A percentile compares a stretch with the other conserved stretches of the same genome.
Evolutionary conservation across 2,888 invertebrate species (phyloP).

Genomic region (Brachycybe producta): DNA sequence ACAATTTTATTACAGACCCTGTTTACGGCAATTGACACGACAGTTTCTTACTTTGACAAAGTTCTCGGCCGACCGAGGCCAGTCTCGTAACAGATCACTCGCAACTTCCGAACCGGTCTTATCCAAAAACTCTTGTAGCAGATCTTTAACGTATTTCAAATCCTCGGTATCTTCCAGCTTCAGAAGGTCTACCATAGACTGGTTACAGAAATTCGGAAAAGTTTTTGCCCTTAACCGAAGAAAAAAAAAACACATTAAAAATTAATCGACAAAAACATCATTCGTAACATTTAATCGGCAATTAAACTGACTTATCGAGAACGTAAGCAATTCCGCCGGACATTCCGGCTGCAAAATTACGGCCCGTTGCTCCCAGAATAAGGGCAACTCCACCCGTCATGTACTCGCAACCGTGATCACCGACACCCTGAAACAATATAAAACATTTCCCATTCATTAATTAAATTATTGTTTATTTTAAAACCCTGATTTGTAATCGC

Average conservation of each 20-base stretch:
- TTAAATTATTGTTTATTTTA: too few relatives aligned
- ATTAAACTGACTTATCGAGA: slow-evolving; percentile 50
- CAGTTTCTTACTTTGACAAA: slow-evolving; percentile 59
- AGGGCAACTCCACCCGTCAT: slow-evolving; percentile 93
- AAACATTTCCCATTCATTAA: neutral
- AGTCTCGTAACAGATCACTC: slow-evolving; percentile 56
- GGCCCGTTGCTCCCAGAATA: slow-evolving; percentile 83
- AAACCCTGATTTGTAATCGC: too few relatives aligned
- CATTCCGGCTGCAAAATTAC: slow-evolving; percentile 99
- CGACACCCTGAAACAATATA: slow-evolving; percentile 54
- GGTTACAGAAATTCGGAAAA: slow-evolving; percentile 53
- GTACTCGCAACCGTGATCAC: slow-evolving; percentile 99
- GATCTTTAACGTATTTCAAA: slow-evolving; percentile 54
- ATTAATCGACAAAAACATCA: neutral
- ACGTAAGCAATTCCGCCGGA: slow-evolving; percentile 94
- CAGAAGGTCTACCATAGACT: slow-evolving; percentile 86
- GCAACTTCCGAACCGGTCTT: slow-evolving; percentile 84
- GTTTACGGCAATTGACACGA: neutral
- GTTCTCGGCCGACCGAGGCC: slow-evolving; percentile 59
- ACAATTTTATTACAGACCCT: too few relatives aligned
- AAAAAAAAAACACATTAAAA: slow-evolving; percentile 21
- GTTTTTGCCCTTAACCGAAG: slow-evolving; percentile 49
- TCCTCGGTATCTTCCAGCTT: slow-evolving; percentile 67
- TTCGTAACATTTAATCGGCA: slow-evolving; percentile 6
- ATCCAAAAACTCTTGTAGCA: slow-evolving; percentile 69